Conservation (phyloP, 2,113 vertebrate species). For the Colossoma macropomum region DNA sequence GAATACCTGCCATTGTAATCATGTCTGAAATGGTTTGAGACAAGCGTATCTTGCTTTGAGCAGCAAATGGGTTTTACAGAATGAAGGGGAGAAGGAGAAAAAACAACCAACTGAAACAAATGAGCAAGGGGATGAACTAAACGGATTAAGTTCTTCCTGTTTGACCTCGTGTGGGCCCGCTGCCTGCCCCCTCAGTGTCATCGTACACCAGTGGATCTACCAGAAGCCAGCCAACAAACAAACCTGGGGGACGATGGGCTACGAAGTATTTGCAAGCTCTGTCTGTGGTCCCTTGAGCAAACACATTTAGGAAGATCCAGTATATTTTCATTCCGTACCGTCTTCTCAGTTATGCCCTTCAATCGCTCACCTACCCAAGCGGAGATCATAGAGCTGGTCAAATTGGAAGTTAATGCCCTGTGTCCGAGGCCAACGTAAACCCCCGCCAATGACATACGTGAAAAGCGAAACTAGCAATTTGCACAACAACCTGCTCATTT, state of each 20-base stretch:
- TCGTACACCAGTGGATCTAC: background rate
- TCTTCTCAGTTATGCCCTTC: background rate
- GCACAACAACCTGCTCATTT: constrained; percentile 39
- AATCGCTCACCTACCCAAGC: constrained; percentile 8
- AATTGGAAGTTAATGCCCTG: constrained; percentile 26
- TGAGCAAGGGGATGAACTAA: constrained; percentile 17
- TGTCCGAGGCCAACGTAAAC: constrained; percentile 28
- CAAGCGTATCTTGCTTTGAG: constrained; percentile 58
- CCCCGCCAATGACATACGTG: constrained; percentile 23
- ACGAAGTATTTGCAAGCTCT: constrained; percentile 4
- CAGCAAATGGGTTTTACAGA: constrained; percentile 43
- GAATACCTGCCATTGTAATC: constrained; percentile 77
- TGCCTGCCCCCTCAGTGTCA: constrained; percentile 12
- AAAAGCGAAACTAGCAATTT: constrained; percentile 37
- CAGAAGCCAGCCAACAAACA: constrained; percentile 19
- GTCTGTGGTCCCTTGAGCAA: constrained; percentile 27
- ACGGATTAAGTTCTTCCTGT: constrained; percentile 9
- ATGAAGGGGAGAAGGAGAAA: background rate
- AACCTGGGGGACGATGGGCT: background rate
- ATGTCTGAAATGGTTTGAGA: constrained; percentile 63
- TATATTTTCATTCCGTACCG: constrained; percentile 24
- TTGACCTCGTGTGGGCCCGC: constrained; percentile 8
- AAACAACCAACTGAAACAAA: constrained; percentile 18
- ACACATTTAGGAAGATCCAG: constrained; percentile 37
- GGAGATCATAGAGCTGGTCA: constrained; percentile 23